A percentile compares a stretch with the other conserved stretches of the same genome.
These are phyloP conservation scores for Poeciliopsis paucimaculata DNA, from an alignment of 2,797 vertebrate species.

Conservation along the genomic window DNA sequence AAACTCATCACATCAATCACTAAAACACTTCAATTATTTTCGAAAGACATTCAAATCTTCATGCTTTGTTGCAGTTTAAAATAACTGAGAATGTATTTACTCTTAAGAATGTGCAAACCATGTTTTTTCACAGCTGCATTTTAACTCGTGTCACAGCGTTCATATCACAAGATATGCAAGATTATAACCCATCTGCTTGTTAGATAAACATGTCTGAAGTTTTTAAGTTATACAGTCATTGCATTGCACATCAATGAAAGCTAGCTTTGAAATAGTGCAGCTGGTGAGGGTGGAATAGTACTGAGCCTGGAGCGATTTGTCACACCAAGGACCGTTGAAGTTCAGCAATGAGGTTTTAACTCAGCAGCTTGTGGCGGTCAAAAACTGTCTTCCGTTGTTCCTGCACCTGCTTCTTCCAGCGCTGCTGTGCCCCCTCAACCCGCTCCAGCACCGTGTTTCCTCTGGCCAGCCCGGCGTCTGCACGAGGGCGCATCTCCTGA, in stretches of 20 bases:
- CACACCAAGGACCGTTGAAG: slow-evolving; percentile 27
- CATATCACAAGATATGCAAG: slow-evolving; percentile 3
- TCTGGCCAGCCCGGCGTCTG: slow-evolving; percentile 63
- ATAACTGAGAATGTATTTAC: slow-evolving; percentile 11
- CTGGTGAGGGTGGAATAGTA: slow-evolving; percentile 46
- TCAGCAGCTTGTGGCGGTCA: slow-evolving; percentile 96
- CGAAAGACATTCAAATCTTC: slow-evolving; percentile 14
- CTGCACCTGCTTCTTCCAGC: slow-evolving; percentile 97
- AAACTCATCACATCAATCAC: not conserved
- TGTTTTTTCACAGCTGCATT: slow-evolving; percentile 11
- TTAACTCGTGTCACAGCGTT: slow-evolving; percentile 6
- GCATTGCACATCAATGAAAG: slow-evolving; percentile 19
- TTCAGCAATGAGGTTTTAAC: slow-evolving; percentile 74
- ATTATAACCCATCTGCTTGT: not conserved
- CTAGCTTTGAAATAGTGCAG: slow-evolving; percentile 26
- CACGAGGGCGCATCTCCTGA: slow-evolving; percentile 83
- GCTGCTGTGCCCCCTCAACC: slow-evolving; percentile 94
- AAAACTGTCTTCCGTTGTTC: slow-evolving; percentile 96
- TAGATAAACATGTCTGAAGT: slow-evolving; percentile 14
- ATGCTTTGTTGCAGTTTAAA: slow-evolving; percentile 38
- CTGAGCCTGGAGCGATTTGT: slow-evolving; percentile 17
- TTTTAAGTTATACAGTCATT: slow-evolving; percentile 12
- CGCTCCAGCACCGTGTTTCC: slow-evolving; percentile 92
- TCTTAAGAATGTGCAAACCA: slow-evolving; percentile 5
- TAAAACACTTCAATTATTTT: not conserved